Conservation (phyloP, 2,797 vertebrate genomes). For the Urosaurus nigricauda region DNA sequence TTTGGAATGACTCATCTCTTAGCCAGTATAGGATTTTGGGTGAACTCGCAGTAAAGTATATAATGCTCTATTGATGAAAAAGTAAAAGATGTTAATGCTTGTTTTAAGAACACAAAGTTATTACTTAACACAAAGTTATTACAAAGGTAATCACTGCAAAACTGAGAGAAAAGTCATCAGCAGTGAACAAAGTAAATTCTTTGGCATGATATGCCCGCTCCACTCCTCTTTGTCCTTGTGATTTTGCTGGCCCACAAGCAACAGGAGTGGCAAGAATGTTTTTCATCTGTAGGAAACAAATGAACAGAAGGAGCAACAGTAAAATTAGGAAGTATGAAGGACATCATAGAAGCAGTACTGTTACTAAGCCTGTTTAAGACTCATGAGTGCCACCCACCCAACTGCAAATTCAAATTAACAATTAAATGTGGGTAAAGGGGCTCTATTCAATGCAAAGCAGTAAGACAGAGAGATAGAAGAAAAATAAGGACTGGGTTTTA, state of each 20-base stretch:
- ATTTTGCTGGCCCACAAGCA: not conserved
- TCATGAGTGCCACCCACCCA: conserved; percentile 9
- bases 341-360: conserved; percentile 11
- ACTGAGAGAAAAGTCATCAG: conserved; percentile 24
- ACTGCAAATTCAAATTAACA: conserved; percentile 47
- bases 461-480: conserved; percentile 36
- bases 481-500: conserved; percentile 30
- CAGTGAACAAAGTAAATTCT: not conserved
- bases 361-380: conserved; percentile 25
- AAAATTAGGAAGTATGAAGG: conserved; percentile 14
- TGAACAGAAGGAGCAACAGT: not conserved
- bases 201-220: not conserved
- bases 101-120: not conserved
- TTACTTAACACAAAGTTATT: not conserved
- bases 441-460: conserved; percentile 40
- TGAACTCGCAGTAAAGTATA: conserved; percentile 92
- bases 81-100: conserved; percentile 7
- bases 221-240: not conserved
- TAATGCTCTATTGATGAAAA: conserved; percentile 88
- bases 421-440: conserved; percentile 33
- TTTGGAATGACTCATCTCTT: conserved; percentile 86
- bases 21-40: conserved; percentile 92
- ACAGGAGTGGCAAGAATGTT: not conserved
- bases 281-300: conserved; percentile 18
- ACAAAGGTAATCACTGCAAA: not conserved